Percentiles rank a stretch among this genome's conserved stretches.
phyloP scores from a whole-genome alignment of 2,113 vertebrate species.

The Malurus melanocephalus region DNA sequence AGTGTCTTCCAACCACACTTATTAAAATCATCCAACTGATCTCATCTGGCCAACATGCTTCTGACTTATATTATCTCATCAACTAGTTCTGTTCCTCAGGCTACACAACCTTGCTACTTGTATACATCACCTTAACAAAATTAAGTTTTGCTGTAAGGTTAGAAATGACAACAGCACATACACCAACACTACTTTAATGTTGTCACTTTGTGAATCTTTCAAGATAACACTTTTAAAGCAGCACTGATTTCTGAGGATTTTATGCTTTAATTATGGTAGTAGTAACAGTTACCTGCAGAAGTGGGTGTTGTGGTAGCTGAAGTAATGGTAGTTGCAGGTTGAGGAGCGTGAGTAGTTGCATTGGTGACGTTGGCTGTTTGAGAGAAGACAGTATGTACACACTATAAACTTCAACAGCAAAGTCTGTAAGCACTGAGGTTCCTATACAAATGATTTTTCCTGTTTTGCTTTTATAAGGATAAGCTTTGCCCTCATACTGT shows the following conservation, averaged over 20 bases:
- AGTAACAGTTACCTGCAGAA: slow-evolving; percentile 45
- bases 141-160: not conserved
- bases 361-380: slow-evolving; percentile 40
- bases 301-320: not conserved
- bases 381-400: not conserved
- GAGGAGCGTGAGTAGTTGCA: slow-evolving; percentile 2
- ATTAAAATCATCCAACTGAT: not conserved
- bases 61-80: not conserved
- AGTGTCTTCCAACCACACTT: not conserved
- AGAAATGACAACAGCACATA: not conserved
- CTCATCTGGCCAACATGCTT: not conserved
- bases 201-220: not conserved
- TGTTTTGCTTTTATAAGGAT: not conserved
- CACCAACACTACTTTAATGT: not conserved
- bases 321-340: not conserved
- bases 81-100: not conserved
- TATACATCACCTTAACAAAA: not conserved
- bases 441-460: not conserved
- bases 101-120: not conserved
- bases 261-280: not conserved
- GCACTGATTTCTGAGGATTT: not conserved
- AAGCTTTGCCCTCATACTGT: not conserved
- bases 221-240: rapidly evolving
- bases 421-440: not conserved
- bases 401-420: not conserved